Evolutionary conservation across 2,113 vertebrate species (phyloP).

Genomic region (Plecturocebus donacophilus): DNA sequence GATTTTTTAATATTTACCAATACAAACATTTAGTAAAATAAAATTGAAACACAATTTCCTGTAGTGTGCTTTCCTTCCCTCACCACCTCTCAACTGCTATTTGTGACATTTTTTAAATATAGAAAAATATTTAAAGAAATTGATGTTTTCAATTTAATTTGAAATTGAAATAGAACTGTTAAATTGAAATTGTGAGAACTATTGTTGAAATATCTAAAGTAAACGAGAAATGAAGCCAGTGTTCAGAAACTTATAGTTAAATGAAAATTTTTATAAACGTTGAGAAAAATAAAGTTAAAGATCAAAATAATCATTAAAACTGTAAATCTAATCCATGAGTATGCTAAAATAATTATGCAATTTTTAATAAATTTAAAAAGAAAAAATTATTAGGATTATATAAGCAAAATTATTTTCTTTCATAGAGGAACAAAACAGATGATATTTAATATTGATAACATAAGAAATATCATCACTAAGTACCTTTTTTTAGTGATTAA

Average conservation of each 20-base stretch:
- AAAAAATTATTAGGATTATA: neutral
- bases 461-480: neutral
- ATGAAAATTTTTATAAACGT: neutral
- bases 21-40: slow-evolving; percentile 64
- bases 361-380: neutral
- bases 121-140: neutral
- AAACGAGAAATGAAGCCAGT: neutral
- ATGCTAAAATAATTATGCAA: neutral
- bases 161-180: neutral
- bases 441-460: neutral
- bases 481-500: neutral
- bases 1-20: slow-evolving; percentile 57
- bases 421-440: neutral
- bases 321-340: neutral
- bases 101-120: neutral
- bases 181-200: neutral
- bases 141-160: neutral
- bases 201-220: neutral
- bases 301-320: neutral
- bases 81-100: neutral
- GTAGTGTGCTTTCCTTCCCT: neutral
- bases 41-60: slow-evolving; percentile 52
- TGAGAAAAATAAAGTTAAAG: neutral
- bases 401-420: neutral
- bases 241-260: neutral